Conservation (phyloP, 2,888 invertebrate genomes). For the Netelia fuscicornis region DNA sequence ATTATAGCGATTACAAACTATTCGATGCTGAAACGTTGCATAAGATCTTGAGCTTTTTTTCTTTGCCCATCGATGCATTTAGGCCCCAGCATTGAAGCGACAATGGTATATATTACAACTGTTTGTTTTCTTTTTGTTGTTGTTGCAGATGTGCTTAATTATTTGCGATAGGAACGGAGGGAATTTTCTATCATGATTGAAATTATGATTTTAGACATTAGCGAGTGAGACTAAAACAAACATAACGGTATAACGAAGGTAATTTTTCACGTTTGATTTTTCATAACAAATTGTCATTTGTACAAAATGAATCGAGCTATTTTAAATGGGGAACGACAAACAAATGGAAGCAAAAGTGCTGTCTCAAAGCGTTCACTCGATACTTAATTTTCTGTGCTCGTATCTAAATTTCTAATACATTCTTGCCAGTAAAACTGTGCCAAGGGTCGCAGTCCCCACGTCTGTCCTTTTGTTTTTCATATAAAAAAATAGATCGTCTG, state of each 20-base stretch:
- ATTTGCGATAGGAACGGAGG: conserved; percentile 30
- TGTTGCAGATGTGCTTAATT: conserved; percentile 33
- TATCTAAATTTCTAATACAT: neutral
- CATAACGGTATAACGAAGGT: conserved; percentile 8
- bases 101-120: conserved; percentile 52
- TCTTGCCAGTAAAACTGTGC: neutral
- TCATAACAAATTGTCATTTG: conserved; percentile 20
- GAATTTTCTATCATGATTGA: conserved; percentile 52
- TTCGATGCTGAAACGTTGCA: conserved; percentile 68
- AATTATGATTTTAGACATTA: conserved; percentile 28
- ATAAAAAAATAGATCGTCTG: conserved; percentile 55
- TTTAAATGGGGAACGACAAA: neutral
- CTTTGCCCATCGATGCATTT: conserved; percentile 49
- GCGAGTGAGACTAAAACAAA: conserved; percentile 13
- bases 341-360: neutral
- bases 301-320: conserved; percentile 17
- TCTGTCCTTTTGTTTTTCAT: conserved; percentile 19
- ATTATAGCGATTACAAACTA: conserved; percentile 57
- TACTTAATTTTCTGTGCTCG: neutral
- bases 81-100: conserved; percentile 63
- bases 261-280: conserved; percentile 5
- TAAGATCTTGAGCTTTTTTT: conserved; percentile 41
- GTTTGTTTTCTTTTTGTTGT: conserved; percentile 13
- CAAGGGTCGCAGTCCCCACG: neutral
- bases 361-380: neutral